phyloP scores from a whole-genome alignment of 2,888 invertebrate genomes.

The Disparrhopalites patrizii region DNA sequence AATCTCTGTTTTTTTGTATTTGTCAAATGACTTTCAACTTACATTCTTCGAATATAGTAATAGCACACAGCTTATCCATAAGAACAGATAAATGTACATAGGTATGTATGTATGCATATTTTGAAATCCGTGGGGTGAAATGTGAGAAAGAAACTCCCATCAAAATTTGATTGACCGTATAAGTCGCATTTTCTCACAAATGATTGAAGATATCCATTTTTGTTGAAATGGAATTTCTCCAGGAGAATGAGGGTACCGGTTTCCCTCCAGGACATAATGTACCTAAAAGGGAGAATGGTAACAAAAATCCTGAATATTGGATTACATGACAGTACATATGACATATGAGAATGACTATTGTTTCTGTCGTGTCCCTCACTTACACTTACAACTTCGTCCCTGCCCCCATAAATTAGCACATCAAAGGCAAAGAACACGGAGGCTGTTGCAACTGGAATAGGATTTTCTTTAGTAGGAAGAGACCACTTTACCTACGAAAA shows the following conservation, averaged over 20 bases:
- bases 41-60: no score
- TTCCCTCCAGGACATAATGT: constrained; percentile 43
- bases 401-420: constrained; percentile 31
- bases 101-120: no score
- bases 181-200: constrained; percentile 39
- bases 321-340: neutral
- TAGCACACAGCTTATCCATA: no score
- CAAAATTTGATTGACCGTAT: neutral
- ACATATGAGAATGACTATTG: neutral
- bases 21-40: no score
- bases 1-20: no score
- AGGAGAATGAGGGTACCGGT: constrained; percentile 37
- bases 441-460: constrained; percentile 43
- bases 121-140: neutral
- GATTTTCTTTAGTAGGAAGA: constrained; percentile 32
- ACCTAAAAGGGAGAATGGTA: constrained; percentile 16
- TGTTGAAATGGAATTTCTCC: constrained; percentile 42
- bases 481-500: constrained; percentile 36
- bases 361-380: neutral
- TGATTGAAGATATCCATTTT: constrained; percentile 42
- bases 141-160: neutral
- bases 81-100: no score
- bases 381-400: constrained; percentile 37
- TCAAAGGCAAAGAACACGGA: constrained; percentile 46
- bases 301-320: neutral